Evolutionary conservation across 2,797 vertebrate genomes (phyloP).

Genomic region (Oreortyx pictus): DNA sequence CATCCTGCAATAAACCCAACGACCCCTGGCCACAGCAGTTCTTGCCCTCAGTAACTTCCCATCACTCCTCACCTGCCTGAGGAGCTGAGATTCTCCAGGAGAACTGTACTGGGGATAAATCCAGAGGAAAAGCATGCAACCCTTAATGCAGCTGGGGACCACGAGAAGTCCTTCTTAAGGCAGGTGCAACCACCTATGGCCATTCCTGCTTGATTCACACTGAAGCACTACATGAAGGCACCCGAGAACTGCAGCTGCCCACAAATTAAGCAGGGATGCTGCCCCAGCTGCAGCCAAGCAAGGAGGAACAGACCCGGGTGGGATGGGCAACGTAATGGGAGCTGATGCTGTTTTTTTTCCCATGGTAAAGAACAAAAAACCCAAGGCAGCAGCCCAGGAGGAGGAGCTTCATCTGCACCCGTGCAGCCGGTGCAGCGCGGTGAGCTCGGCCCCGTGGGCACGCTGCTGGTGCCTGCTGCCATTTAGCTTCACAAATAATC

Average conservation of each 20-base stretch:
- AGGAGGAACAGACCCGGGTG: not conserved
- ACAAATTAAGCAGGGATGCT: not conserved
- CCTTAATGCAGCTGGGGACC: accelerated
- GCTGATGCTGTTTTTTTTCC: not conserved
- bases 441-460: no score
- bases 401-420: not conserved
- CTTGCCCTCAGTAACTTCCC: not conserved
- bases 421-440: accelerated
- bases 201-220: not conserved
- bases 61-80: not conserved
- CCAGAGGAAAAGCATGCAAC: not conserved
- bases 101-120: not conserved
- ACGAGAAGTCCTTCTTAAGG: not conserved
- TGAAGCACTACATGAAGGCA: not conserved
- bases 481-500: not conserved
- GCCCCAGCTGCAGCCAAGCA: not conserved
- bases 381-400: not conserved
- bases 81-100: not conserved
- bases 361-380: not conserved
- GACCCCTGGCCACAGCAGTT: not conserved
- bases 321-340: not conserved
- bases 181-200: not conserved
- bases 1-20: accelerated
- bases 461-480: not conserved
- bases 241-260: not conserved